Percentiles rank a stretch among this genome's conserved stretches.
Conservation (phyloP, 1,140 invertebrate species). For the Orussus abietinus region DNA sequence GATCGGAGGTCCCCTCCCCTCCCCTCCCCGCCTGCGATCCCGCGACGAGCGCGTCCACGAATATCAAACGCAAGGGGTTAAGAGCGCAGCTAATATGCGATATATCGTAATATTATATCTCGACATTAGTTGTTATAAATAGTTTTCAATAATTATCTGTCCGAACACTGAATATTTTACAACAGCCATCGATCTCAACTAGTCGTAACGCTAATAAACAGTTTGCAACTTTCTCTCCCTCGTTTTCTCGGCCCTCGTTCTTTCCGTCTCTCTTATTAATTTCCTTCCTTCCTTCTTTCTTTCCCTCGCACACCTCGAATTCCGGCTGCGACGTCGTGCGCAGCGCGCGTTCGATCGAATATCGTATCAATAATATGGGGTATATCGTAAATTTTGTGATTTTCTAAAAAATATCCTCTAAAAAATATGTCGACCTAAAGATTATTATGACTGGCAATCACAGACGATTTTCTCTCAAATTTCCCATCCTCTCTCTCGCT, state of each 20-base stretch:
- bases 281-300: constrained; percentile 16
- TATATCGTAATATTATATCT: constrained; percentile 42
- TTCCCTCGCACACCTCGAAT: too few species aligned
- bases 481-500: constrained; percentile 25
- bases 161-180: constrained; percentile 53
- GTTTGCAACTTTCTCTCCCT: constrained; percentile 32
- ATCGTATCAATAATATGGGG: constrained; percentile 49
- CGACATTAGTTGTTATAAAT: constrained; percentile 46
- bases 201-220: constrained; percentile 43
- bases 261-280: constrained; percentile 13
- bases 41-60: too few species aligned
- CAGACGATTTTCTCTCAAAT: constrained; percentile 49
- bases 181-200: constrained; percentile 51
- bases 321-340: constrained; percentile 36
- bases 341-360: constrained; percentile 43
- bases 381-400: constrained; percentile 54
- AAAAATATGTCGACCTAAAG: constrained; percentile 54
- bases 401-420: constrained; percentile 54
- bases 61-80: constrained; percentile 43
- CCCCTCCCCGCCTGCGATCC: too few species aligned
- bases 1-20: too few species aligned
- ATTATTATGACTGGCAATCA: constrained; percentile 55
- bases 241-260: constrained; percentile 19
- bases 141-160: constrained; percentile 49
- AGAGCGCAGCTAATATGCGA: constrained; percentile 42